Percentiles rank a stretch among this genome's conserved stretches.
These are phyloP conservation scores for Lates japonicus DNA, from an alignment of 2,797 vertebrate species.

Conservation along the genomic window DNA sequence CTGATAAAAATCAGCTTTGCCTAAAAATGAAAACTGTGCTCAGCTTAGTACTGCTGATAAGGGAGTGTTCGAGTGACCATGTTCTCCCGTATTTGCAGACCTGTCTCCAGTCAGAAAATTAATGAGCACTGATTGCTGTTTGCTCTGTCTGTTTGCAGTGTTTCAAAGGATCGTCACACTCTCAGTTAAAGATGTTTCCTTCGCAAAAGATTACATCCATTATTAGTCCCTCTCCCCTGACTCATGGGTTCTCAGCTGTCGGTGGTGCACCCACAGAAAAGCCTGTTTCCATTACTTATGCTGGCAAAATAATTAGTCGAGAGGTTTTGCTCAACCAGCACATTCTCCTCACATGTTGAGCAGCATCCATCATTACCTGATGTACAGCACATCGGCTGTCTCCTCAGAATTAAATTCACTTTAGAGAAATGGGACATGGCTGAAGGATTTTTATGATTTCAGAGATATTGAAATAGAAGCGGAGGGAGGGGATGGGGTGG, in stretches of 20 bases:
- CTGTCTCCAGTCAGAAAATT: constrained; percentile 52
- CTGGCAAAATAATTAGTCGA: constrained; percentile 73
- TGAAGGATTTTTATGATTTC: constrained; percentile 86
- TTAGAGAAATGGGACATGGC: constrained; percentile 82
- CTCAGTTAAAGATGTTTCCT: constrained; percentile 59
- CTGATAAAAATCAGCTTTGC: constrained; percentile 8
- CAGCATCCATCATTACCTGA: constrained; percentile 81
- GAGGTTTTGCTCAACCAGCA: constrained; percentile 76
- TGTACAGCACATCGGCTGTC: constrained; percentile 66
- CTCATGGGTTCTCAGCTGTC: constrained; percentile 43
- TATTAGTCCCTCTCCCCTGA: constrained; percentile 62
- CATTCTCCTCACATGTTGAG: constrained; percentile 70
- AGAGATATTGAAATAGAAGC: constrained; percentile 82
- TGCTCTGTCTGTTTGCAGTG: constrained; percentile 55
- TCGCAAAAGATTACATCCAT: constrained; percentile 54
- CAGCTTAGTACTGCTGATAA: constrained; percentile 23
- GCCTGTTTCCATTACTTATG: constrained; percentile 66
- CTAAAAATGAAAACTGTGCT: not conserved
- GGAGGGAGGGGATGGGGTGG: constrained; percentile 35
- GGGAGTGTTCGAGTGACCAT: constrained; percentile 33
- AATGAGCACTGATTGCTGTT: constrained; percentile 59
- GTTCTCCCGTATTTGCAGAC: constrained; percentile 25
- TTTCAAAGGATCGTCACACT: constrained; percentile 59
- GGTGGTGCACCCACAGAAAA: constrained; percentile 33
- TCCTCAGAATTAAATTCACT: constrained; percentile 77